A percentile compares a stretch with the other conserved stretches of the same genome.
Conservation (phyloP, 2,888 invertebrate species). For the Tachystola acroxantha region DNA sequence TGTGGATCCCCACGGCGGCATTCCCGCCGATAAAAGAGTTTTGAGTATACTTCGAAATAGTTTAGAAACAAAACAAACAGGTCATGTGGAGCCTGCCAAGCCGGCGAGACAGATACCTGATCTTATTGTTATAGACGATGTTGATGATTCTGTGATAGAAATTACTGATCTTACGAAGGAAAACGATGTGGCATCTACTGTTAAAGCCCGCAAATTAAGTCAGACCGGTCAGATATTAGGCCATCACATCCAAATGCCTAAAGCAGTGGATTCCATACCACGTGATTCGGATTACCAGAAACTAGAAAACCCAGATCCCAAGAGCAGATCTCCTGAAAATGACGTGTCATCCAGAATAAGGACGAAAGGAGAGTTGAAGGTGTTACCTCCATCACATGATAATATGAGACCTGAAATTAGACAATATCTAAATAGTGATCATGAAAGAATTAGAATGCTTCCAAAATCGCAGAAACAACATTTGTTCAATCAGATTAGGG, state of each 20-base stretch:
- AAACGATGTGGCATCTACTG: constrained; percentile 35
- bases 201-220: constrained; percentile 28
- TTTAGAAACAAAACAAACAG: constrained; percentile 81
- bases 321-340: constrained; percentile 62
- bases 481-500: constrained; percentile 67
- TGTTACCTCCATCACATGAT: constrained; percentile 64
- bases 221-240: constrained; percentile 26
- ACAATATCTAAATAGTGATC: constrained; percentile 24
- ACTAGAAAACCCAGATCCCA: constrained; percentile 41
- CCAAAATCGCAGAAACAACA: constrained; percentile 66
- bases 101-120: constrained; percentile 64
- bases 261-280: constrained; percentile 82
- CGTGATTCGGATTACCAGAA: constrained; percentile 64
- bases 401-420: constrained; percentile 36
- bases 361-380: constrained; percentile 92
- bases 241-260: constrained; percentile 81
- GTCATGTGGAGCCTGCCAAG: constrained; percentile 72
- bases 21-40: constrained; percentile 84
- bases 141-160: constrained; percentile 68
- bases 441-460: constrained; percentile 46
- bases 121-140: constrained; percentile 70
- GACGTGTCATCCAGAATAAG: constrained; percentile 86
- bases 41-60: constrained; percentile 84
- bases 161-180: constrained; percentile 67
- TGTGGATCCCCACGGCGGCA: constrained; percentile 48